Percentiles rank a stretch among this genome's conserved stretches.
phyloP scores from a whole-genome alignment of 2,888 invertebrate species.

The Exephanes ischioxanthus region DNA sequence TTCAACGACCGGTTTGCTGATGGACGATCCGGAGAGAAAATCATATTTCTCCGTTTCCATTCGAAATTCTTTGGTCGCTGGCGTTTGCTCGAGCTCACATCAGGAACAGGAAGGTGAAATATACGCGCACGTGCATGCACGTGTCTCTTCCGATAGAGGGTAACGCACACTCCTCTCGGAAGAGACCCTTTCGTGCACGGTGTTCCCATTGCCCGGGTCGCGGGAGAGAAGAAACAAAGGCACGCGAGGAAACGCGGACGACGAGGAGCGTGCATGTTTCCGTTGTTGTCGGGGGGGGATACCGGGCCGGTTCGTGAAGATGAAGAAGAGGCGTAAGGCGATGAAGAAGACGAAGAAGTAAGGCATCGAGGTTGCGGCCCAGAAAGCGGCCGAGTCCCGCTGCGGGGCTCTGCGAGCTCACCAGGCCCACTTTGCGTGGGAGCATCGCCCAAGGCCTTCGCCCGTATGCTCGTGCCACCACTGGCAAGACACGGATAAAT shows the following conservation, averaged over 20 bases:
- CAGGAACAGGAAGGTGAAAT: slow-evolving; percentile 32
- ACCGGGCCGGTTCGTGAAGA: slow-evolving; percentile 7
- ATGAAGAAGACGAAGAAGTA: slow-evolving; percentile 63
- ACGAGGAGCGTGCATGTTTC: slow-evolving; percentile 5
- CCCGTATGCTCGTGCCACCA: slow-evolving; percentile 43
- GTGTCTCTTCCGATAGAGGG: slow-evolving; percentile 7
- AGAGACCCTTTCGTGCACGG: neutral
- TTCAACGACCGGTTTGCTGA: neutral
- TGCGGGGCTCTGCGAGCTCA: slow-evolving; percentile 50
- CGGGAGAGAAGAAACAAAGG: slow-evolving; percentile 31
- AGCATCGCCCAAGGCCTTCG: slow-evolving; percentile 67
- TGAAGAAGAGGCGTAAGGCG: slow-evolving; percentile 34
- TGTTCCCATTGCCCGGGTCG: slow-evolving; percentile 22
- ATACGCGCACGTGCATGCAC: slow-evolving; percentile 42
- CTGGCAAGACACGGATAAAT: slow-evolving; percentile 60
- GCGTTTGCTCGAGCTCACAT: neutral
- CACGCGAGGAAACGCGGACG: slow-evolving; percentile 26
- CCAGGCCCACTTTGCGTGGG: slow-evolving; percentile 71
- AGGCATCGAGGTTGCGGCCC: slow-evolving; percentile 69
- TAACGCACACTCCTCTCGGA: neutral
- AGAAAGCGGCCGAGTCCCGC: slow-evolving; percentile 66
- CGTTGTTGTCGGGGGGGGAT: slow-evolving; percentile 13
- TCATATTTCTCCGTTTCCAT: neutral
- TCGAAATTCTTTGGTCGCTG: neutral
- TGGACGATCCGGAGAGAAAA: neutral